Evolutionary conservation across 1,140 invertebrate species (phyloP), one percentile per base, ranked within the genome.

Genomic region (Pissodes strobi): DNA sequence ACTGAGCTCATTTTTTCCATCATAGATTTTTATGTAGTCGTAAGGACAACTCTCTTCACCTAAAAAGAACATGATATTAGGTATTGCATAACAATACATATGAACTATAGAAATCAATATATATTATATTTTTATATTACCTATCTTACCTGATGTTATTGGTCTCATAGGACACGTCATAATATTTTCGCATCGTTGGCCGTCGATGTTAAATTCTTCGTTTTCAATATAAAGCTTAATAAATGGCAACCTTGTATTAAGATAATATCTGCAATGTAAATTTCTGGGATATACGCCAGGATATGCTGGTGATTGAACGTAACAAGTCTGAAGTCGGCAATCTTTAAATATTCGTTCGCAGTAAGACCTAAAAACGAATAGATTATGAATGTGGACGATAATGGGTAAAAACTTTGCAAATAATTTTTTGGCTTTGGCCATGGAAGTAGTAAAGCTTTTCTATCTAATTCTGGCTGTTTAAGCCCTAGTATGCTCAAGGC

Each of bases 111-210:
- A n/a, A n/a, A n/a, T n/a, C n/a, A n/a, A n/a, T n/a, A n/a, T n/a
- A n/a, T n/a, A n/a, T n/a, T n/a, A n/a, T n/a, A n/a, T n/a, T n/a
- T n/a, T n/a, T n/a, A n/a, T n/a, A n/a, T n/a, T n/a, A n/a, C n/a
- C n/a, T n/a, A n/a, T n/a, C n/a, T 60, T 74, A 85, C 86, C 85
- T 63, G 91, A 92, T 27, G 89, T 91, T 39, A 94, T 92, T 0
- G 92, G 91, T 64, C 92, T 83, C 87, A 95, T 94, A 10, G 93
- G 93, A 74, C 94, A 96, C 1, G 93, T 93, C 88, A 96, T 94
- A 63, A 95, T 92, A 76, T 95, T 95, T 76, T 95, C 93, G 75
- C 94, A 96, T 49, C 93, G 83, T 72, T 95, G 92, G 0, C 93
- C 93, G 72, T 95, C 93, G 57, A 96, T 92, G 71, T 94, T 94